phyloP scores from a whole-genome alignment of 2,113 vertebrate species.

The Parotia lawesii region DNA sequence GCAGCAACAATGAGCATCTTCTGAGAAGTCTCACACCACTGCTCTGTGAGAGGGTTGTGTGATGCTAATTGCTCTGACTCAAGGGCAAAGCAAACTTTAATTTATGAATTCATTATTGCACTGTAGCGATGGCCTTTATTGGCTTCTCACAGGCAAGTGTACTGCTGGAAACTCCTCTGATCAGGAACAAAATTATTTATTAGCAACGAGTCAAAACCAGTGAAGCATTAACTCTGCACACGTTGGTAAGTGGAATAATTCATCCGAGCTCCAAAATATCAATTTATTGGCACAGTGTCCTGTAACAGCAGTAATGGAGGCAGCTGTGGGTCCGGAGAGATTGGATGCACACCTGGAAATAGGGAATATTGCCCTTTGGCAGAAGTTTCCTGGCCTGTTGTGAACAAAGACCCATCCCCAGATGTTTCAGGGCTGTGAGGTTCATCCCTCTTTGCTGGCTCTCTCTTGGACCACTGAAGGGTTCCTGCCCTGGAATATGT shows the following conservation, averaged over 20 bases:
- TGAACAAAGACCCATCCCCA: not conserved
- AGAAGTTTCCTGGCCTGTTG: not conserved
- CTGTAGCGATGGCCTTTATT: not conserved
- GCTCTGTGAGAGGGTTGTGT: not conserved
- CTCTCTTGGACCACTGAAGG: not conserved
- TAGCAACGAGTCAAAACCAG: not conserved
- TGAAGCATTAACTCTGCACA: not conserved
- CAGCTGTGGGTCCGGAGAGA: not conserved
- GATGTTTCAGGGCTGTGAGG: not conserved
- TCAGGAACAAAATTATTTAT: not conserved
- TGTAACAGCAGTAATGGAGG: not conserved
- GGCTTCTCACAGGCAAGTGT: not conserved
- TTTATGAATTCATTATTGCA: not conserved
- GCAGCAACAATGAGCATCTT: not conserved
- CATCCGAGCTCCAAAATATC: not conserved
- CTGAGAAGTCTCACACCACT: not conserved
- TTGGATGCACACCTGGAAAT: not conserved
- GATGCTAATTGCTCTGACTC: constrained; percentile 33
- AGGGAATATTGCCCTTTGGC: not conserved
- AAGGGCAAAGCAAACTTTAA: constrained; percentile 17
- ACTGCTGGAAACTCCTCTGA: not conserved
- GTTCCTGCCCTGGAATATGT: not conserved
- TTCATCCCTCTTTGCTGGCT: not conserved
- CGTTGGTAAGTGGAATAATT: not conserved
- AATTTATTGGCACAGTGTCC: not conserved